Base-by-base conservation (phyloP, 2,113 vertebrate genomes). In the Rattus rattus region DNA sequence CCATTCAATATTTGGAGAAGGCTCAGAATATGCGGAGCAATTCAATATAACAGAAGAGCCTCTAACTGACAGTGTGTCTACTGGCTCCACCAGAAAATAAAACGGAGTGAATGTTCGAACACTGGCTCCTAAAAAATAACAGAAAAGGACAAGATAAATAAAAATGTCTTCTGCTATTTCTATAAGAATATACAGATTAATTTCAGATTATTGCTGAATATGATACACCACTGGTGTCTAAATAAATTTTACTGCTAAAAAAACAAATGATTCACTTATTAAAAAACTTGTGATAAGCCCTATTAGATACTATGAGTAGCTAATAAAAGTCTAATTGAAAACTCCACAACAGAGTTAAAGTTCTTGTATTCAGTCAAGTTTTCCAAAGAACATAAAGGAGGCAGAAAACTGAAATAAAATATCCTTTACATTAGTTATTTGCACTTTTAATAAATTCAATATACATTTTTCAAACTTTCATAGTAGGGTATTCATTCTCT, bases 21-120 rank as follows among this genome's bases (percentile, higher is more conserved):
- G 97, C 33, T 99, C 99, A 69, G 99, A 99, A 86, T 99, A 98
- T 4, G 99, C 99, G 0, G 99, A 99, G 97, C 99, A 99, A 98
- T 99, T 99, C 97, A 99, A 98, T 70, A 99, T 11, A 6, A 99
- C 99, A 0, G 99, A 97, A 14, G 98, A 98, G 0, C 99, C 99
- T 0, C 99, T 99, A 20, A 99, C 92, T 0, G 99, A 98, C 96
- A 99, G 97, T 1, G 98, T 97, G 70, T 99, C 99, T 97, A 94
- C 94, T 3, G 99, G 99, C 98, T 99, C 99, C 98, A 98, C 98
- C 4, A 99, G 98, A 98, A 99, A 99, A 98, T 99, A 99, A 98
- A 99, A 99, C 11, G 99, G 99, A 98, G 99, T 99, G 98, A 99
- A 99, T 81, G 98, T 99, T 97, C 98, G 99, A 93, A 99, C 97